Evolutionary conservation across 2,888 invertebrate species (phyloP), one percentile per base, ranked within the genome.

Genomic region (Cosmia pyralina): DNA sequence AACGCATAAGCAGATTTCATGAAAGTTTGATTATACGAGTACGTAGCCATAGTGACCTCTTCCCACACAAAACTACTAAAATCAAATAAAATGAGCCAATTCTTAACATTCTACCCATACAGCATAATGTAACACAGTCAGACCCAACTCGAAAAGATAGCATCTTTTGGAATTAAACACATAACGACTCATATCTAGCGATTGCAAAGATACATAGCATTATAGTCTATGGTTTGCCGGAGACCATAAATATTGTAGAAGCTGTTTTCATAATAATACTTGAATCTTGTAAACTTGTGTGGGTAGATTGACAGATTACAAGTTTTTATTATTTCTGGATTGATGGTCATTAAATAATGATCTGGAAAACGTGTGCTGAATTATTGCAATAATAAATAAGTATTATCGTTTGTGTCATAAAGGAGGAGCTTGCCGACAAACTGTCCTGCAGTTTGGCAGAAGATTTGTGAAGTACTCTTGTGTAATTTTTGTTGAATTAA

Each of bases 131-230:
- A 34, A 50, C 19, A 53, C n/a, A 57, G 11, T n/a, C 55, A 41
- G 41, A 19, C 67, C 57, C 53, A 67, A 41, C 57, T 78, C 19
- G n/a, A 63, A 70, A 55, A 58, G 77, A 77, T 81, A 81, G 1
- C 63, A 81, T 81, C 79, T 68, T 68, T 72, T 53, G 55, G 72
- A 81, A 80, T 80, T 81, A 81, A 80, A 80, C 46, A 66, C 68
- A 60, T 77, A 72, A 68, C 50, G 70, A 55, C 60, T 70, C 7
- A 81, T 81, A 81, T 81, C 69, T 50, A 77, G n/a, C 65, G 81
- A 81, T 81, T 68, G 77, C 68, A 53, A 65, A 77, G 81, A 81
- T 81, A 81, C 80, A 81, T 80, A 57, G 46, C 70, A 81, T 81
- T 81, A 81, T 44, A 13, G 60, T 70, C 60, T 81, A 73, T 77